Conservation (phyloP, 2,888 invertebrate species). For the Camptogramma bilineatum region DNA sequence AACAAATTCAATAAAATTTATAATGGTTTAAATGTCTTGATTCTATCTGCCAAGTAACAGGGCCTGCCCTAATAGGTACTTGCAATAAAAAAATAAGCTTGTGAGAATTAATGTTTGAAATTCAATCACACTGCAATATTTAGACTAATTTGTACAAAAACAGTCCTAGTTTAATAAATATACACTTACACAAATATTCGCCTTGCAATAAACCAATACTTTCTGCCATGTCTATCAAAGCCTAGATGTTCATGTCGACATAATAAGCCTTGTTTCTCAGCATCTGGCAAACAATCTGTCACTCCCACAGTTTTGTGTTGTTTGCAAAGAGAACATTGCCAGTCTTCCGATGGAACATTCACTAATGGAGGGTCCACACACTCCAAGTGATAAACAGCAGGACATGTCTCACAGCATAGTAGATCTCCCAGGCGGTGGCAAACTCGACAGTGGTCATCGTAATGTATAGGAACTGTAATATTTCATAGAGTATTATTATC, state of each 20-base stretch:
- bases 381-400: constrained; percentile 98
- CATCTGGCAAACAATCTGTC: constrained; percentile 95
- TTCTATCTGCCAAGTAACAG: neutral
- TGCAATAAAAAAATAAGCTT: too few relatives aligned
- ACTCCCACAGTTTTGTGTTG: constrained; percentile 97
- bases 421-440: constrained; percentile 97
- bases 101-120: too few relatives aligned
- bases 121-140: too few relatives aligned
- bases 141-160: too few relatives aligned
- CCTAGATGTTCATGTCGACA: constrained; percentile 98
- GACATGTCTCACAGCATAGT: constrained; percentile 98
- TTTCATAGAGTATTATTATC: neutral
- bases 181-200: constrained; percentile 97
- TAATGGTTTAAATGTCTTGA: neutral
- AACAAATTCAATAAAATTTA: constrained; percentile 14
- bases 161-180: neutral
- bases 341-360: constrained; percentile 98
- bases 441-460: constrained; percentile 96
- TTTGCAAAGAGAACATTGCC: constrained; percentile 98
- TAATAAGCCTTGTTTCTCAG: constrained; percentile 95
- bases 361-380: constrained; percentile 98
- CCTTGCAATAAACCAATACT: constrained; percentile 98
- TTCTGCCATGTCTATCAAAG: constrained; percentile 97
- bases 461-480: constrained; percentile 90
- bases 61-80: neutral